phyloP scores from a whole-genome alignment of 37 sponge, comb jelly and placozoan species.

The Tethya wilhelma region DNA sequence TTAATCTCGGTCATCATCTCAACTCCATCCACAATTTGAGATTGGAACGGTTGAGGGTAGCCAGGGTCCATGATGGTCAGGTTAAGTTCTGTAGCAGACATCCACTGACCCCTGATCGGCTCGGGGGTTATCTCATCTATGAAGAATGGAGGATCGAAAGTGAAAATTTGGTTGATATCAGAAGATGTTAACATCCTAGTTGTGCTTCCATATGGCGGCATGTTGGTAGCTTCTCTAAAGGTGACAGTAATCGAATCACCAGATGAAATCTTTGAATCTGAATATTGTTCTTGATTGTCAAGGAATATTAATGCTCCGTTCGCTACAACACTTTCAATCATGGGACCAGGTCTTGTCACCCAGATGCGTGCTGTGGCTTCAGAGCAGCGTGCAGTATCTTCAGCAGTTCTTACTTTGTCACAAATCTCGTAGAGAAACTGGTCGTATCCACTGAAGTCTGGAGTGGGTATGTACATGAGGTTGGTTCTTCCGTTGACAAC shows the following conservation, averaged over 20 bases:
- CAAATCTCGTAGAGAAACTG: conserved; percentile 75
- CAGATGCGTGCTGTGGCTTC: conserved; percentile 63
- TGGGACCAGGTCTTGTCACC: conserved; percentile 67
- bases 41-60: conserved; percentile 75
- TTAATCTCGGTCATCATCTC: conserved; percentile 11
- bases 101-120: conserved; percentile 70
- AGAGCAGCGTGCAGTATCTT: conserved; percentile 41
- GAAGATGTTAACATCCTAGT: conserved; percentile 10
- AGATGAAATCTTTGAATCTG: conserved; percentile 72
- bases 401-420: conserved; percentile 20
- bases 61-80: conserved; percentile 75
- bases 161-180: conserved; percentile 67
- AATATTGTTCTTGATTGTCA: neutral
- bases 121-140: conserved; percentile 6
- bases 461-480: conserved; percentile 64
- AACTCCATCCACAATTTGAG: neutral
- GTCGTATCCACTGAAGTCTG: conserved; percentile 74
- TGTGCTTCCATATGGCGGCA: conserved; percentile 64
- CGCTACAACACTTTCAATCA: conserved; percentile 59
- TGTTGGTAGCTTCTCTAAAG: conserved; percentile 82
- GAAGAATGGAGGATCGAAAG: conserved; percentile 73
- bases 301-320: neutral
- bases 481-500: neutral
- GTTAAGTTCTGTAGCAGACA: conserved; percentile 33
- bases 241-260: conserved; percentile 61